Percentiles rank a stretch among this genome's conserved stretches.
Conservation (phyloP, 2,797 vertebrate species). For the Lutjanus campechanus region DNA sequence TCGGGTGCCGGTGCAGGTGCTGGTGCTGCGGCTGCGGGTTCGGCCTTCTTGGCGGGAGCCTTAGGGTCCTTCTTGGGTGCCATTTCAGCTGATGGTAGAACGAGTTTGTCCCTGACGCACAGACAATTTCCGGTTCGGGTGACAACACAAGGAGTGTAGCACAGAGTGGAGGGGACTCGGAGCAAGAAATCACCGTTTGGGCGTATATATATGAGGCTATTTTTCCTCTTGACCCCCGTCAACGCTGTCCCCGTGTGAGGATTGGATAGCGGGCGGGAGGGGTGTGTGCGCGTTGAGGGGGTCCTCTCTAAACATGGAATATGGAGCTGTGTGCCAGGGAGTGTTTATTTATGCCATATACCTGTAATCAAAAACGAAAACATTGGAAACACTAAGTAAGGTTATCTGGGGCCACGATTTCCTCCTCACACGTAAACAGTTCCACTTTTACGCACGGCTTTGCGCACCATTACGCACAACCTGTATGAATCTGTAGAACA, state of each 20-base stretch:
- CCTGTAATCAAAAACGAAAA: slow-evolving; percentile 69
- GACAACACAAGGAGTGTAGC: slow-evolving; percentile 79
- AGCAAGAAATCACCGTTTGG: slow-evolving; percentile 71
- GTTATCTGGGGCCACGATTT: slow-evolving; percentile 39
- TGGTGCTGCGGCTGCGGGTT: slow-evolving; percentile 64
- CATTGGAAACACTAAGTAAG: slow-evolving; percentile 46
- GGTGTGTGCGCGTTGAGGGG: slow-evolving; percentile 50
- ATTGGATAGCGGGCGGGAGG: slow-evolving; percentile 78
- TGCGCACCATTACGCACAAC: slow-evolving; percentile 42
- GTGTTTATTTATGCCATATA: slow-evolving; percentile 67
- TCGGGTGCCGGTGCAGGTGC: slow-evolving; percentile 60
- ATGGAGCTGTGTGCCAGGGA: slow-evolving; percentile 52
- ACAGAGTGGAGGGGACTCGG: slow-evolving; percentile 84
- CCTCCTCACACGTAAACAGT: not conserved
- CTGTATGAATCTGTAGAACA: not conserved
- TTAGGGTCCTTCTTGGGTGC: slow-evolving; percentile 89
- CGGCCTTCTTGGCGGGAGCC: slow-evolving; percentile 83
- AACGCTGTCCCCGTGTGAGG: slow-evolving; percentile 50
- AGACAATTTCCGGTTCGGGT: slow-evolving; percentile 77
- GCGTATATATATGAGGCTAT: slow-evolving; percentile 86
- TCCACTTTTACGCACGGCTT: slow-evolving; percentile 43
- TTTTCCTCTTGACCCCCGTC: slow-evolving; percentile 78
- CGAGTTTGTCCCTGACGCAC: slow-evolving; percentile 59
- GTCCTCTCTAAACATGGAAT: slow-evolving; percentile 79
- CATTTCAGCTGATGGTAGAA: slow-evolving; percentile 75